A percentile compares a stretch with the other conserved stretches of the same genome.
These are phyloP conservation scores for Neosilurus hyrtlii DNA, from an alignment of 2,797 vertebrate species.

Conservation along the genomic window DNA sequence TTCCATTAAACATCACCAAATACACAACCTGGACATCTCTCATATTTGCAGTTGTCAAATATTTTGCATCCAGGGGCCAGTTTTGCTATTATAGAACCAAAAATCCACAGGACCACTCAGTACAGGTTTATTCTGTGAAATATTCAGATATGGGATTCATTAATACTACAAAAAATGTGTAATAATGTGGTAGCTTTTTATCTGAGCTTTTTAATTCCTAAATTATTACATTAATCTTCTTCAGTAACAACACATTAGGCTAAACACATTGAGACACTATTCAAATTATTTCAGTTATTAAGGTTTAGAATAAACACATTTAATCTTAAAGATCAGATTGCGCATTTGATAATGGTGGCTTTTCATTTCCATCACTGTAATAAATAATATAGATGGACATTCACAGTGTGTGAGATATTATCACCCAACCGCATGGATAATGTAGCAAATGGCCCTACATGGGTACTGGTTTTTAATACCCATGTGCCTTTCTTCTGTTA, in stretches of 20 bases:
- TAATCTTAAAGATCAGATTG: neutral
- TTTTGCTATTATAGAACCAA: neutral
- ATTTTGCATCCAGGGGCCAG: neutral
- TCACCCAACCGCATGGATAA: too few species aligned
- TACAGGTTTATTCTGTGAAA: slow-evolving; percentile 1
- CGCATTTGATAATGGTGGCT: neutral
- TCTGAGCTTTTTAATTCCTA: neutral
- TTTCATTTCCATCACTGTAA: neutral
- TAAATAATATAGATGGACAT: neutral
- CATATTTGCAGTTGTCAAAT: neutral
- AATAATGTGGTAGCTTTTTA: neutral
- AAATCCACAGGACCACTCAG: neutral
- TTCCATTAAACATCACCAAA: neutral
- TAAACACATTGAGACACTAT: neutral
- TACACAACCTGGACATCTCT: neutral
- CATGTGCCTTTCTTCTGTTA: too few species aligned
- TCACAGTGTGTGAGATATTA: too few species aligned
- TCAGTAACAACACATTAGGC: neutral
- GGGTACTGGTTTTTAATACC: too few species aligned
- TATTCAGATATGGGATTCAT: neutral
- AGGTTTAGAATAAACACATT: neutral
- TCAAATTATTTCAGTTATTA: neutral
- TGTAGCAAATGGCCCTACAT: too few species aligned
- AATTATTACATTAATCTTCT: neutral
- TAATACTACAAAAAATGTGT: neutral